Percentiles rank a stretch among this genome's conserved stretches.
Conservation (phyloP, 2,888 invertebrate genomes). For the Quadroppia sp. region DNA sequence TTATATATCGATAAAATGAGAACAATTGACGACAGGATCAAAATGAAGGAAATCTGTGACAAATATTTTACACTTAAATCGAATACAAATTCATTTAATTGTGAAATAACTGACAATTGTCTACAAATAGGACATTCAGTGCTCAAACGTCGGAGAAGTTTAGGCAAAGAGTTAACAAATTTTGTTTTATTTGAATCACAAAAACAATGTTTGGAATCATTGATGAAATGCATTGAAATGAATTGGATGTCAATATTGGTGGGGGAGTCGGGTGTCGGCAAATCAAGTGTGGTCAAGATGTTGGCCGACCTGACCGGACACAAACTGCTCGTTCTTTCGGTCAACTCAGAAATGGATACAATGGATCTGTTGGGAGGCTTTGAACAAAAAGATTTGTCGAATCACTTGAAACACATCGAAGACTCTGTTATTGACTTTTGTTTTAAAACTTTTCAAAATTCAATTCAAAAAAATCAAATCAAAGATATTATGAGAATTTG, state of each 20-base stretch:
- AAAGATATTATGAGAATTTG: constrained; percentile 19
- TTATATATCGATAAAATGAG: constrained; percentile 85
- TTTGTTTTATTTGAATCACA: constrained; percentile 28
- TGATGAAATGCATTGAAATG: constrained; percentile 81
- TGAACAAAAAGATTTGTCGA: constrained; percentile 70
- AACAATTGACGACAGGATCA: constrained; percentile 67
- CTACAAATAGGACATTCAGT: constrained; percentile 53
- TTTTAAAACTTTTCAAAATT: background rate
- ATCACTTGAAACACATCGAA: constrained; percentile 38
- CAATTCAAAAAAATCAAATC: background rate
- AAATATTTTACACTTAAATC: constrained; percentile 57
- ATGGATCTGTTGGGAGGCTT: constrained; percentile 93
- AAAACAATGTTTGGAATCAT: constrained; percentile 63
- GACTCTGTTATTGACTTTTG: background rate
- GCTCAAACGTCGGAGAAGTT: constrained; percentile 45
- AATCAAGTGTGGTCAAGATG: constrained; percentile 70
- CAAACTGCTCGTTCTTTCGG: constrained; percentile 68
- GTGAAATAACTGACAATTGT: constrained; percentile 47
- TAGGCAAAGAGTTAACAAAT: background rate
- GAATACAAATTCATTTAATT: constrained; percentile 51
- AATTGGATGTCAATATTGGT: constrained; percentile 88
- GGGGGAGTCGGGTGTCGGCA: constrained; percentile 71
- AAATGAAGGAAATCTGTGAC: constrained; percentile 57
- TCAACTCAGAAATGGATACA: constrained; percentile 90
- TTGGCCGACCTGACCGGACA: constrained; percentile 71